Evolutionary conservation across 2,888 invertebrate species (phyloP).

Genomic region (Campoplex capitator): DNA sequence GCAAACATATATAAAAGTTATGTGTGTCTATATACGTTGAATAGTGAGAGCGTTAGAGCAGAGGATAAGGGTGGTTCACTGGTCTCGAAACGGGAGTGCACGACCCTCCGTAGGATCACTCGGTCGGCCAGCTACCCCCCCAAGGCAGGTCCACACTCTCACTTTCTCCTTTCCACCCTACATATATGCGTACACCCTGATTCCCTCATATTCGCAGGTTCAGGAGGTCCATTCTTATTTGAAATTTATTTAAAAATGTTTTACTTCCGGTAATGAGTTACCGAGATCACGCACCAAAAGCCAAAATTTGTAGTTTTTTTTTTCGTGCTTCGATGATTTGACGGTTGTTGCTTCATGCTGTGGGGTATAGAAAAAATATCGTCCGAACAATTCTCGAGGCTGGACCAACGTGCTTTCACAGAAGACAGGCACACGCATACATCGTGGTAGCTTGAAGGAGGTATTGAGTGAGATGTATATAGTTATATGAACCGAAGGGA

Average conservation of each 20-base stretch:
- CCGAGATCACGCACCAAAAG: constrained; percentile 57
- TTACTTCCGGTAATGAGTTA: constrained; percentile 78
- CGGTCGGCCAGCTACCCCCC: constrained; percentile 42
- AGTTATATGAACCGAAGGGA: constrained; percentile 58
- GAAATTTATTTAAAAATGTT: constrained; percentile 74
- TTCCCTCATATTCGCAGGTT: constrained; percentile 41
- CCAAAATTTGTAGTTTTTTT: constrained; percentile 37
- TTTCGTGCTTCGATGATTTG: constrained; percentile 4
- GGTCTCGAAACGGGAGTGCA: constrained; percentile 63
- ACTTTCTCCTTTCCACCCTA: constrained; percentile 64
- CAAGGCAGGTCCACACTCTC: constrained; percentile 63
- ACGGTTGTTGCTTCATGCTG: constrained; percentile 30
- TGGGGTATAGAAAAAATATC: constrained; percentile 76
- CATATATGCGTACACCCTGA: constrained; percentile 50
- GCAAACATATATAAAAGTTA: background rate
- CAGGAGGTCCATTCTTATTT: background rate
- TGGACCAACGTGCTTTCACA: constrained; percentile 67
- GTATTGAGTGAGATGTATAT: constrained; percentile 24
- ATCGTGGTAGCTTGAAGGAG: background rate
- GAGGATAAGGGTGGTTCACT: constrained; percentile 55
- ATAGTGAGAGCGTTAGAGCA: constrained; percentile 29
- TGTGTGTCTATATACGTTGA: background rate
- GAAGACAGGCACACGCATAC: constrained; percentile 61
- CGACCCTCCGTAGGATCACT: constrained; percentile 65
- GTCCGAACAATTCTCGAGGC: constrained; percentile 75